Evolutionary conservation across 2,888 invertebrate species (phyloP).

Genomic region (Hirtodrosophila duncani): DNA sequence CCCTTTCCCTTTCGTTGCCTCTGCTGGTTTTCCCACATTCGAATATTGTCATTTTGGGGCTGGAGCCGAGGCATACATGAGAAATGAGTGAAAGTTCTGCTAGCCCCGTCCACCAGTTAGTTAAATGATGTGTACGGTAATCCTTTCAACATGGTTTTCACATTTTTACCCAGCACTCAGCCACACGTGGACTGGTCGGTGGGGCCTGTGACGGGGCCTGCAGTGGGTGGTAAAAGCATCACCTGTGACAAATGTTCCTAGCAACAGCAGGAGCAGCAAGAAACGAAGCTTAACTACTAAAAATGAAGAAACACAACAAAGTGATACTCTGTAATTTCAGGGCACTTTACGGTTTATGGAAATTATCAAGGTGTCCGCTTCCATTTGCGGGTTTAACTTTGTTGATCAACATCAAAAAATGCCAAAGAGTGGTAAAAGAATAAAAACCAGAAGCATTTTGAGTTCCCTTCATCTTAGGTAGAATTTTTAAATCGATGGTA

Average conservation of each 20-base stretch:
- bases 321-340: too few relatives aligned
- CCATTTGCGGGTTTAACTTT: too few relatives aligned
- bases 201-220: slow-evolving; percentile 29
- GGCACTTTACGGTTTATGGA: too few relatives aligned
- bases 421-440: too few relatives aligned
- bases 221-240: too few relatives aligned
- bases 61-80: slow-evolving; percentile 6
- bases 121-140: slow-evolving; percentile 67
- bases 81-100: slow-evolving; percentile 29
- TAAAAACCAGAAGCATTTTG: too few relatives aligned
- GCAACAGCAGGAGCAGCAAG: slow-evolving; percentile 1
- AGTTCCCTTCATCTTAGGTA: too few relatives aligned
- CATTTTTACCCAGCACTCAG: slow-evolving; percentile 33
- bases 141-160: slow-evolving; percentile 64
- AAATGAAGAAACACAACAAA: slow-evolving; percentile 13
- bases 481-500: too few relatives aligned
- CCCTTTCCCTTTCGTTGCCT: too few relatives aligned
- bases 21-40: too few relatives aligned
- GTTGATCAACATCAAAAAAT: too few relatives aligned
- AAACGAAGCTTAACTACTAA: neutral
- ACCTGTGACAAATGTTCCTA: slow-evolving; percentile 60
- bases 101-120: slow-evolving; percentile 30
- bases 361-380: too few relatives aligned
- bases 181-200: neutral
- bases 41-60: slow-evolving; percentile 47